Base-by-base conservation (phyloP, 1,140 invertebrate genomes). In the Hesperophylax magnus region DNA sequence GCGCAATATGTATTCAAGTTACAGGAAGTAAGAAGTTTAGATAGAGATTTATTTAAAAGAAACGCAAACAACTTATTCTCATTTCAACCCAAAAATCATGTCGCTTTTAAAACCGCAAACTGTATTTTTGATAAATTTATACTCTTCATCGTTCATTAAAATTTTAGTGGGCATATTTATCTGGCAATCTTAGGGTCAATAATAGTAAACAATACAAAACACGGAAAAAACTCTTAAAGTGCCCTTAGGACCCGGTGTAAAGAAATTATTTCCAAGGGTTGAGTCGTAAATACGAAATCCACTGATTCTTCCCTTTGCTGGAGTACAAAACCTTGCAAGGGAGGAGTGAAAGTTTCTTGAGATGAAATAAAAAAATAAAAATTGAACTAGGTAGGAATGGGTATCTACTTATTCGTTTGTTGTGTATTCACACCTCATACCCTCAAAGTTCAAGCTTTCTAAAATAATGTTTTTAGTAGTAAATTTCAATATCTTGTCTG, bases 271-370 rank as follows among this genome's bases (percentile, higher is more conserved):
- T 27, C 34, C 18, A 27, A 56, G 71, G 71, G 71, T 74, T 56
- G 71, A 24, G 53, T 74, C 71, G 71, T 74, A 74, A 74, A 74
- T 54, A 74, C 47, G n/a, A 60, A 47, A 47, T 47, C 39, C 39
- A 47, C 11, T 11, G 58, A 61, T 61, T 18, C 58, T 61, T 14
- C 18, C 58, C 58, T 61, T 34, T 67, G 63, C 63, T 31, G 22
- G 63, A 22, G 24, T 61, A 11, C 17, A 61, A 24, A 61, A 61
- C 58, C 18, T 61, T 61, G 58, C 14, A 24, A 9, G 18, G 1
- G 15, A 3, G 20, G 58, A 61, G 24, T 3, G 9, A 61, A 60
- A 61, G 14, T 6, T 61, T 18, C 1, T 3, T 24, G 58, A 9
- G 2, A 24, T 4, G 8, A 24, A 7, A 61, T 47, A 14, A 1